Evolutionary conservation across 2,113 vertebrate genomes (phyloP), one percentile per base, ranked within the genome.

Genomic region (Dipodomys stephensi): DNA sequence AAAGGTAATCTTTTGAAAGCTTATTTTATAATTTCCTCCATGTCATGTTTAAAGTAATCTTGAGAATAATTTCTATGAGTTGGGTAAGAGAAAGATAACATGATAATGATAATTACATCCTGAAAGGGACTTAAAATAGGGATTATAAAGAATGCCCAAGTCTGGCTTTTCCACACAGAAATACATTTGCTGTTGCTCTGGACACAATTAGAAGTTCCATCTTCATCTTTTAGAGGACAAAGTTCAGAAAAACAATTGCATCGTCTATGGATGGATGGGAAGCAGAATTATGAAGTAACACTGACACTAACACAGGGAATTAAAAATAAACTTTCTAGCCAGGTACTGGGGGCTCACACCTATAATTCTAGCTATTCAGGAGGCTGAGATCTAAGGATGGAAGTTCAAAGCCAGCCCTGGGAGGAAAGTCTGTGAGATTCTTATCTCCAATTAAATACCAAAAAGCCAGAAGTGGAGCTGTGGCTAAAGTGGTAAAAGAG

Each of bases 1-100:
- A 85, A 39, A 85, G 9, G 18, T 76, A 77, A 93, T 23, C 35
- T 87, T 80, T 90, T 69, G 35, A 92, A 95, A 93, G 90, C 0
- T 30, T 88, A 53, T 15, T 67, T 7, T 90, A 19, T 83, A 83
- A 88, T 87, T 88, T 32, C n/a, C 35, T 62, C 79, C 23, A 76
- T 22, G 44, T 30, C 60, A 62, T 72, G 28, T 10, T 53, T 65
- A 77, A 13, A 92, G 62, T 92, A 23, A 90, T 35, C 62, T 76
- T 68, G 49, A 44, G 35, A 62, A 13, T 84, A 83, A 83, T 71
- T 80, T 83, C 65, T 81, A 71, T 71, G 67, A 83, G 32, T 77
- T 72, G 22, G 44, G 28, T 76, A 90, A 95, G 22, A 82, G 20
- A 86, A 78, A 22, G 91, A 69, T n/a, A 95, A 83, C 32, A 71